Conservation (phyloP, 1,140 invertebrate species). For the Rhagoletis zephyria region DNA sequence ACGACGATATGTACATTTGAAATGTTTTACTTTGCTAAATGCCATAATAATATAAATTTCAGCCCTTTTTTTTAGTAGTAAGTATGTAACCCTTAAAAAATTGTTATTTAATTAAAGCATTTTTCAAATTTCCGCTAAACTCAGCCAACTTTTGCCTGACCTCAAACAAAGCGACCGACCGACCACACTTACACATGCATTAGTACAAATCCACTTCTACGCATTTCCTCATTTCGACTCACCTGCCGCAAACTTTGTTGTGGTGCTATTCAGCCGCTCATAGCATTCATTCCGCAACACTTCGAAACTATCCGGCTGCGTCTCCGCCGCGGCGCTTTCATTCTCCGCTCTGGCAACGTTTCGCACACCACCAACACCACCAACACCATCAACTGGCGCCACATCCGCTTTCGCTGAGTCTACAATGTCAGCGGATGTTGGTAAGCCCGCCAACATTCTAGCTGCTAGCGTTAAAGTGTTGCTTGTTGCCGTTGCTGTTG, state of each 20-base stretch:
- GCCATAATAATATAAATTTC: too few relatives aligned
- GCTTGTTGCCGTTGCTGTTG: not conserved
- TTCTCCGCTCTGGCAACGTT: not conserved
- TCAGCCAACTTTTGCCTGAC: too few relatives aligned
- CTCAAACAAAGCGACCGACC: not conserved
- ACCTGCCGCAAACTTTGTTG: slow-evolving; percentile 57
- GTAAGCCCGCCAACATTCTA: slow-evolving; percentile 14
- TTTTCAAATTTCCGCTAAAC: too few relatives aligned
- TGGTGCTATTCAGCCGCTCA: slow-evolving; percentile 58
- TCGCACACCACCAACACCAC: not conserved
- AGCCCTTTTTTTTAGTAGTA: too few relatives aligned
- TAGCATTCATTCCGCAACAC: slow-evolving; percentile 54
- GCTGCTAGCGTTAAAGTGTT: not conserved
- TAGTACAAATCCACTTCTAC: not conserved
- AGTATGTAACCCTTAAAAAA: too few relatives aligned
- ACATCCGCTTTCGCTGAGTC: not conserved
- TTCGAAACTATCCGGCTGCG: slow-evolving; percentile 53
- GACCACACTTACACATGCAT: not conserved
- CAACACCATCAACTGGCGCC: not conserved
- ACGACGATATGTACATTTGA: too few relatives aligned
- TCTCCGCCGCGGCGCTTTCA: not conserved
- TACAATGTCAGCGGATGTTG: not conserved
- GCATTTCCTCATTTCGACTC: slow-evolving; percentile 21
- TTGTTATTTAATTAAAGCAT: too few relatives aligned
- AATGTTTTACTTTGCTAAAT: too few relatives aligned